Evolutionary conservation across 2,797 vertebrate species (phyloP), one percentile per base, ranked within the genome.

Genomic region (Prunella strophiata): DNA sequence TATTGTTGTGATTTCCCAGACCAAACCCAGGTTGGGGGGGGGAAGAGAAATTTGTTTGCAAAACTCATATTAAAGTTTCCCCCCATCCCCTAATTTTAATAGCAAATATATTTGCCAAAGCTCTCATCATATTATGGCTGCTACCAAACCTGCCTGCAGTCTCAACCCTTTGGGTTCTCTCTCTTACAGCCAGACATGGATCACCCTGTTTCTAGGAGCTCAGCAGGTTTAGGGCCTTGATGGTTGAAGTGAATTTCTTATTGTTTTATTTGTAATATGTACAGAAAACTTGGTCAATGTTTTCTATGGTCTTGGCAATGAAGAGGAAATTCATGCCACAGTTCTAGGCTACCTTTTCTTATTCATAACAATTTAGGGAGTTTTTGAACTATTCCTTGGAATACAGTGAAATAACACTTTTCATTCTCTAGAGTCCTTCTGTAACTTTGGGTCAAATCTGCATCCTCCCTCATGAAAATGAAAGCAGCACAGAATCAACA

Each of bases 1-100:
- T 20, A 14, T 15, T 6, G 1, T 25, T 67, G 48, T 76, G 32
- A 62, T 54, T 88, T 95, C 34, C 40, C 17, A 43, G 45, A 51
- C 2, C 15, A 54, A 48, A 72, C 7, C 19, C 25, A 14, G 3
- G 1, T 0, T 66, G 15, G 5, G 9, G 5, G 5, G 34, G 4
- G 3, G 7, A 74, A 70, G 6, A 23, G 10, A 85, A 73, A 67
- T 52, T 42, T 80, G 1, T 68, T 81, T 68, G 4, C 19, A 81
- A 79, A 89, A 68, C 42, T 47, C 1, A 0, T n/a, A 15, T 36
- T 58, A 40, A 82, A 13, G 38, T 54, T 27, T 4, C 2, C 20
- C 11, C 11, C 15, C 12, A 14, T n/a, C 7, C 9, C 19, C 16
- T 10, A 21, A 42, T 55, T 71, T 77, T 59, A 67, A 59, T n/a